A percentile compares a stretch with the other conserved stretches of the same genome.
Evolutionary conservation across 2,113 vertebrate species (phyloP).

Genomic region (Anthoscopus minutus): DNA sequence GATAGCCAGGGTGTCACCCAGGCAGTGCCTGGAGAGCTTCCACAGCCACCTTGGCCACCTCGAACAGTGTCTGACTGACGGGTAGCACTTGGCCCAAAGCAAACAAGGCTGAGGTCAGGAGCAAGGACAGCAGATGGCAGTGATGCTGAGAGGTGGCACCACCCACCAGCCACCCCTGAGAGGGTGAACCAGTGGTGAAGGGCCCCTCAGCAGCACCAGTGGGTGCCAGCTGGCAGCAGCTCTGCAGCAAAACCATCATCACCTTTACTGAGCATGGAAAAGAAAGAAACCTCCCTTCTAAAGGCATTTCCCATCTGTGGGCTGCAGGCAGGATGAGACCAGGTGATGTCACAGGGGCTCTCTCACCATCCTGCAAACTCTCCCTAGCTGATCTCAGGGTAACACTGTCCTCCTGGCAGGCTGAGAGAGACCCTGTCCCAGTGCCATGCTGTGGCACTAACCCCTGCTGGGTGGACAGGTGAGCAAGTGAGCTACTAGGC

Average conservation of each 20-base stretch:
- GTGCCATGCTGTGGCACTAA: accelerated
- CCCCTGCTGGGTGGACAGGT: accelerated
- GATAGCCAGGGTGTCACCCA: neutral
- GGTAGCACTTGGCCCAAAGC: neutral
- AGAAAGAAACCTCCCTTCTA: neutral
- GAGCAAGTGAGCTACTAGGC: neutral
- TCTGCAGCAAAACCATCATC: accelerated
- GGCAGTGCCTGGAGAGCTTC: neutral
- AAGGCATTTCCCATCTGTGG: neutral
- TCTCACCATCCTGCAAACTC: neutral
- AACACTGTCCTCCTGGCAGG: accelerated
- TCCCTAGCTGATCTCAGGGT: neutral
- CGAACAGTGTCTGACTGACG: accelerated
- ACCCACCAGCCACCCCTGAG: accelerated
- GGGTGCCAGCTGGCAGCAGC: neutral
- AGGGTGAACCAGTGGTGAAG: accelerated
- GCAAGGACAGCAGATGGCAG: neutral
- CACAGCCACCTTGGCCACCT: neutral
- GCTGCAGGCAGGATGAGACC: accelerated
- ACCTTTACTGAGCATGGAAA: accelerated
- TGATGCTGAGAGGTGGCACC: accelerated
- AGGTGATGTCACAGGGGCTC: neutral
- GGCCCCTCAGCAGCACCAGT: neutral
- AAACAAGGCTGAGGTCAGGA: neutral
- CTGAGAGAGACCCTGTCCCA: neutral